Evolutionary conservation across 2,797 vertebrate species (phyloP).

Genomic region (Neosilurus hyrtlii): DNA sequence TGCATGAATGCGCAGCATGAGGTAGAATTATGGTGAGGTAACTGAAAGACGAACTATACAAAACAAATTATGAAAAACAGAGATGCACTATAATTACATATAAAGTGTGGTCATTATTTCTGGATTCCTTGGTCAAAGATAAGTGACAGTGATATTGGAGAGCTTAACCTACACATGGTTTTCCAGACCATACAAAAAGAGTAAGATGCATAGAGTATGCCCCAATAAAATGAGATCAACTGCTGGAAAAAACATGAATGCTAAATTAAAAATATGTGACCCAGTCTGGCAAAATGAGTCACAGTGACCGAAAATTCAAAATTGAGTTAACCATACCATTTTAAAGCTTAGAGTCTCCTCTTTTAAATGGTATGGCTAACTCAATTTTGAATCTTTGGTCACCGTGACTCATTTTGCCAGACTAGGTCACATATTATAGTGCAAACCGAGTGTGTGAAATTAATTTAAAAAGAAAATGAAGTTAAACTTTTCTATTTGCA

Average conservation of each 20-base stretch:
- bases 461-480: not conserved
- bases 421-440: no score
- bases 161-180: not conserved
- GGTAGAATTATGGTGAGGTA: conserved; percentile 48
- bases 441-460: not conserved
- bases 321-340: no score
- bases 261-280: no score
- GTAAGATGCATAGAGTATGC: not conserved
- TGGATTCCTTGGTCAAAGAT: not conserved
- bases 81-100: not conserved
- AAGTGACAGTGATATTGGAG: not conserved
- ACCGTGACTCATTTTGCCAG: no score
- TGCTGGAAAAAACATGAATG: not conserved
- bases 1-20: conserved; percentile 34
- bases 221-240: not conserved
- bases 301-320: no score
- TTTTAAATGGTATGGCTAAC: no score
- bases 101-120: not conserved
- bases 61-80: not conserved
- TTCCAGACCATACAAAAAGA: not conserved
- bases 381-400: no score
- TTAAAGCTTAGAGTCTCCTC: no score
- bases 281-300: no score
- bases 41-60: conserved; percentile 20
- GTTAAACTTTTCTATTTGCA: not conserved